A percentile compares a stretch with the other conserved stretches of the same genome.
Conservation (phyloP, 2,113 vertebrate species). For the Willisornis vidua region DNA sequence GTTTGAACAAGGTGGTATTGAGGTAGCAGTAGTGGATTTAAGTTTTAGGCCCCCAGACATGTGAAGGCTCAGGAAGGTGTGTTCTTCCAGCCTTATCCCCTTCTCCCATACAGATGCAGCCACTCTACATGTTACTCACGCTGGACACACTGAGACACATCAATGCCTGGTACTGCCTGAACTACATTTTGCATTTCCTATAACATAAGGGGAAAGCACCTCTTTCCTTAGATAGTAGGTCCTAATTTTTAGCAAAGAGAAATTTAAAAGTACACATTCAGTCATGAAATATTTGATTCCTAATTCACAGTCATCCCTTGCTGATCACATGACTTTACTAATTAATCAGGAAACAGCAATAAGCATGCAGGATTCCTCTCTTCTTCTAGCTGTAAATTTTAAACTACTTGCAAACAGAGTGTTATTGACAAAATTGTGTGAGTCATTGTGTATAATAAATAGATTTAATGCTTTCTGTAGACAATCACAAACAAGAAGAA, state of each 20-base stretch:
- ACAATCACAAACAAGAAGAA: slow-evolving; percentile 38
- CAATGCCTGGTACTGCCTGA: neutral
- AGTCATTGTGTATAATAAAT: slow-evolving; percentile 32
- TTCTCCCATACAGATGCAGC: neutral
- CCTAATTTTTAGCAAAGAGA: neutral
- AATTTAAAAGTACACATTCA: neutral
- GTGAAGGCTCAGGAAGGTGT: neutral
- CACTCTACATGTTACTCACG: neutral
- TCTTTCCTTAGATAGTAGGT: neutral
- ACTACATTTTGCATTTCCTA: neutral
- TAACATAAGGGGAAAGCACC: neutral
- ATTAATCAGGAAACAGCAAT: neutral
- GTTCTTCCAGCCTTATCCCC: neutral
- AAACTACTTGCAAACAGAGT: slow-evolving; percentile 1
- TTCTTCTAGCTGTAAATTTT: neutral
- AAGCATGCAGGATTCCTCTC: neutral
- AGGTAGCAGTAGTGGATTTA: neutral
- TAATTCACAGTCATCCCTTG: neutral
- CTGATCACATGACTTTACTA: neutral
- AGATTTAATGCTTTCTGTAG: slow-evolving; percentile 35
- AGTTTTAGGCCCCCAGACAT: neutral
- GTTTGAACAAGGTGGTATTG: neutral
- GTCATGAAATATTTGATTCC: neutral
- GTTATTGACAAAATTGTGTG: slow-evolving; percentile 26
- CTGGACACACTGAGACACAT: neutral